Evolutionary conservation across 2,888 invertebrate species (phyloP), one percentile per base, ranked within the genome.

Genomic region (Ormyrus labotus): DNA sequence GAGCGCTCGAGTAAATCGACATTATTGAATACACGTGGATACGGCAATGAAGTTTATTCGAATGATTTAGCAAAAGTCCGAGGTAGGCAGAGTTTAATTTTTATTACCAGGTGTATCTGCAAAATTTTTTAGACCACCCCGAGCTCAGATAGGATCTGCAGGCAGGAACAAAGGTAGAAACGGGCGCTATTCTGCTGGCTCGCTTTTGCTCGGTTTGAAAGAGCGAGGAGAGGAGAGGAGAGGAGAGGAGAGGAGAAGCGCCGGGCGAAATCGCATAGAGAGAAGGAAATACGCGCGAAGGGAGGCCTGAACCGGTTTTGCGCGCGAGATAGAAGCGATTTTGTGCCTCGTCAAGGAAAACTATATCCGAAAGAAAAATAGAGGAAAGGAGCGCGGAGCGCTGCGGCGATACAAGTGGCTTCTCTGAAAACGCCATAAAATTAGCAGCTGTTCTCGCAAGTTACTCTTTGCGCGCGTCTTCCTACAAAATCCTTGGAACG

Each of bases 391-490:
- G 47, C 75, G 67, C 65, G 11, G 34, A 68, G 68, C 71, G 69
- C 78, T 60, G 71, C 73, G 68, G 11, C 57, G 70, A 79, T 72
- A 67, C 78, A 70, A 77, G 79, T 73, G 81, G 70, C 73, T 78
- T 83, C 82, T 74, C 69, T 75, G 80, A 68, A 82, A 82, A 79
- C 78, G 73, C 81, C 76, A 76, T 82, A 79, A 82, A 82, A 82
- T 82, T 82, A 82, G 81, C 81, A 69, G 79, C 81, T 76, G 72
- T 76, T 76, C 68, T 68, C 64, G 67, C 80, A 53, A 75, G 77
- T 64, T 69, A 76, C 69, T 73, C 77, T 64, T 63, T 63, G 57
- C 69, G 65, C 48, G 65, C 48, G 11, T 70, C 69, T 55, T 75
- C 69, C 58, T 65, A 61, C 75, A 67, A 67, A 80, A 75, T 71